These are phyloP conservation scores for Gasteruption jaculator DNA, from an alignment of 2,888 invertebrate genomes.

Conservation along the genomic window DNA sequence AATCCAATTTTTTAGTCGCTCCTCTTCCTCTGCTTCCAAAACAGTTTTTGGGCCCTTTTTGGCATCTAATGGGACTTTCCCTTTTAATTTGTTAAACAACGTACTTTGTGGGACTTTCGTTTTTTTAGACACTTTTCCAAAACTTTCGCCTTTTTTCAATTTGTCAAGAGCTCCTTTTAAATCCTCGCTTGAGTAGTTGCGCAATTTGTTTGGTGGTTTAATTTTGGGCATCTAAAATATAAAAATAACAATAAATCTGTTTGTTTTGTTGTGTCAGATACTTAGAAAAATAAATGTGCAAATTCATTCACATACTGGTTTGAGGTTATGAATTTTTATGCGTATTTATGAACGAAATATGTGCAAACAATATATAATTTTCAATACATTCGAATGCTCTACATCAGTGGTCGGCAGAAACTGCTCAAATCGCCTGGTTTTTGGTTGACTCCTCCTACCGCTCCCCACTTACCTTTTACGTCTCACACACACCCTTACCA, in stretches of 20 bases:
- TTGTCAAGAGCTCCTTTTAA: slow-evolving; percentile 1
- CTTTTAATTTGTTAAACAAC: slow-evolving; percentile 15
- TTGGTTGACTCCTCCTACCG: no score
- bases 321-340: neutral
- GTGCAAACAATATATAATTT: neutral
- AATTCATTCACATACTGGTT: neutral
- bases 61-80: slow-evolving; percentile 3
- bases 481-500: no score
- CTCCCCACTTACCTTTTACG: no score
- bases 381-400: no score
- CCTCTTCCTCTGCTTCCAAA: slow-evolving; percentile 15
- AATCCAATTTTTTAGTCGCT: slow-evolving; percentile 22
- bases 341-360: neutral
- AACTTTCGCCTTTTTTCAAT: neutral
- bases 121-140: slow-evolving; percentile 9
- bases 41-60: slow-evolving; percentile 16
- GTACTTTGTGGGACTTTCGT: slow-evolving; percentile 17
- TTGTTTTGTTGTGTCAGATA: no score
- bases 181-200: slow-evolving; percentile 1
- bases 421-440: no score
- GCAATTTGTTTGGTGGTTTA: neutral
- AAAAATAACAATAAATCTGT: no score
- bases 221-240: slow-evolving; percentile 1
- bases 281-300: no score
- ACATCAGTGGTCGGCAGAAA: no score